Conservation (phyloP, 2,797 vertebrate species). For the Epinephelus coioides region DNA sequence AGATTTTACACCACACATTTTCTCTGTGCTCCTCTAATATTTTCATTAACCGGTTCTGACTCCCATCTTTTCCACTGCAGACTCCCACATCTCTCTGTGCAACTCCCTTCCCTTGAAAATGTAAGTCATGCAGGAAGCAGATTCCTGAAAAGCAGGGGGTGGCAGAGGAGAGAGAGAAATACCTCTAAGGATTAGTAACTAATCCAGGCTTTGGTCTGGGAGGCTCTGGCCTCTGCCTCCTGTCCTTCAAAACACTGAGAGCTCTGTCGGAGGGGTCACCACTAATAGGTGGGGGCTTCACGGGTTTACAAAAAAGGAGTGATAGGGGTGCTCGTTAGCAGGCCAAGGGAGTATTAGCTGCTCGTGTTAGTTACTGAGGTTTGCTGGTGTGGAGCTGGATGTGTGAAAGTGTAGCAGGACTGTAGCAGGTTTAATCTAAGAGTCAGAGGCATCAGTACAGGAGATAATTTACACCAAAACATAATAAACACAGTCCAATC, state of each 20-base stretch:
- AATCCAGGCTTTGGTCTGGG: conserved; percentile 78
- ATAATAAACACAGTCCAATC: neutral
- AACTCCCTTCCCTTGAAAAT: conserved; percentile 56
- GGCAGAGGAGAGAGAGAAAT: conserved; percentile 67
- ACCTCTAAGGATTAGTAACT: conserved; percentile 81
- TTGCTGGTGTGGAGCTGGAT: conserved; percentile 23
- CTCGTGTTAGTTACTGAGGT: conserved; percentile 50
- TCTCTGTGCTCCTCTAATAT: conserved; percentile 23
- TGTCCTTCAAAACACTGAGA: conserved; percentile 74
- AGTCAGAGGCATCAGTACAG: neutral
- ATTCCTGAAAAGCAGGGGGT: conserved; percentile 74
- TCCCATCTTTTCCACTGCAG: conserved; percentile 31
- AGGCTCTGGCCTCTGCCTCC: conserved; percentile 71
- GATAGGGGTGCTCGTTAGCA: conserved; percentile 72
- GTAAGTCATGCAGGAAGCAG: conserved; percentile 65
- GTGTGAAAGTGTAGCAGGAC: conserved; percentile 7
- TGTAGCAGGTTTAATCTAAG: conserved; percentile 1
- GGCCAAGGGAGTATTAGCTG: conserved; percentile 55
- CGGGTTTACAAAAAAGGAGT: conserved; percentile 61
- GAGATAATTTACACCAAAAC: neutral
- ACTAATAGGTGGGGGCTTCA: conserved; percentile 70
- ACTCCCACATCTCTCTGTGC: conserved; percentile 42
- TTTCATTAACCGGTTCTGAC: conserved; percentile 45
- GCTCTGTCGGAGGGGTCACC: conserved; percentile 68
- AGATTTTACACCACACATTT: conserved; percentile 17